Base-by-base conservation (phyloP, 2,797 vertebrate species). In the Gymnoscopelus microlampas region DNA sequence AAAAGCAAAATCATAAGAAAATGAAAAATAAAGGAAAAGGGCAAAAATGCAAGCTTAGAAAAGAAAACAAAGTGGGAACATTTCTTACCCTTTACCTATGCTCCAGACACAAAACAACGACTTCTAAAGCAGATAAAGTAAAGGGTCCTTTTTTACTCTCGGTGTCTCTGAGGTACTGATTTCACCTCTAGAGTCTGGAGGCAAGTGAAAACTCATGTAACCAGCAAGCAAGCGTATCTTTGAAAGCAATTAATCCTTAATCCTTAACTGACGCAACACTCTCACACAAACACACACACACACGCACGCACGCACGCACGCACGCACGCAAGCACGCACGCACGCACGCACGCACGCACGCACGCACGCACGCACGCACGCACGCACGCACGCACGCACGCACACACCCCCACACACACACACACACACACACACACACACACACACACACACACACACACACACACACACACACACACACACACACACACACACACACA, bases 191-290 rank as follows among this genome's bases (percentile, higher is more conserved):
- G 29, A 72, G 79, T 79, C 80, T 61, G 65, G 32, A 72, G 79
- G 84, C 71, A 78, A 84, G 74, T 78, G 76, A 80, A 77, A 87
- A 89, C 84, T 91, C 79, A 77, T 60, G 78, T 68, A 90, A 86
- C 70, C 77, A 81, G 86, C 78, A 85, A 81, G 86, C 78, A 85
- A 86, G 74, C 88, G 83, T 85, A 82, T 90, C 87, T 88, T 80
- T 86, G 84, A 85, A 88, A 74, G 85, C 77, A 92, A 92, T 92
- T 91, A 90, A 92, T 92, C 85, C 84, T 81, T 94, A 90, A 92
- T 91, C 90, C 86, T 70, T 77, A 35, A 81, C 71, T 23, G 53
- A 66, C 68, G 48, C 24, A 51, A 54, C 56, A 58, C 32, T 10
- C 24, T 15, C 54, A 32, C 55, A 5, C 65, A 49, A 23, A 5